Conservation (phyloP, 2,113 vertebrate genomes). For the Vulpes ferrilata region DNA sequence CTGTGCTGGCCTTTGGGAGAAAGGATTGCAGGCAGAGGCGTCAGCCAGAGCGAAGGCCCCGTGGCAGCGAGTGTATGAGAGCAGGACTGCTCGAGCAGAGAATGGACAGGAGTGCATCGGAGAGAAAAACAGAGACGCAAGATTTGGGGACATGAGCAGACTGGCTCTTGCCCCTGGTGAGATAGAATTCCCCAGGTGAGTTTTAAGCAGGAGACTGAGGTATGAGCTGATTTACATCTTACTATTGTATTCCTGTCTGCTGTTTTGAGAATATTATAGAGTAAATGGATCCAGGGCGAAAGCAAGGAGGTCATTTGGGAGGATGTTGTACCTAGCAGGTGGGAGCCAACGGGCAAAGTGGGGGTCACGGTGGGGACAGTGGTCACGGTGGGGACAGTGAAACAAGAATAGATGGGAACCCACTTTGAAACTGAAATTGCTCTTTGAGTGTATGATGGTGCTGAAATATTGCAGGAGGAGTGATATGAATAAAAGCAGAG, state of each 20-base stretch:
- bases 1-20: not conserved
- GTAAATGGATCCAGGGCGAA: not conserved
- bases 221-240: not conserved
- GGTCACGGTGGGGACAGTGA: not conserved
- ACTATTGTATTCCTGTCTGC: not conserved
- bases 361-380: not conserved
- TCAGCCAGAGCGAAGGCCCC: not conserved
- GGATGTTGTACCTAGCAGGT: not conserved
- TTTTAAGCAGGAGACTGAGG: not conserved
- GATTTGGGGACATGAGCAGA: not conserved
- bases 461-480: not conserved
- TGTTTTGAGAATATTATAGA: not conserved
- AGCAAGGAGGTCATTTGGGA: no score
- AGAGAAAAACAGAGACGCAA: not conserved
- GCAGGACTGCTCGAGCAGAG: not conserved
- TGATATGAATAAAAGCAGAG: not conserved
- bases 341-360: not conserved
- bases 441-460: not conserved
- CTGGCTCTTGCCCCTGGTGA: not conserved
- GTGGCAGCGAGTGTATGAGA: not conserved
- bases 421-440: not conserved
- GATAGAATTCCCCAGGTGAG: not conserved
- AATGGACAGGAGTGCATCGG: fast-evolving
- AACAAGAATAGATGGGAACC: not conserved
- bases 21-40: not conserved